Conservation (phyloP, 2,797 vertebrate species). For the Harpagifer antarcticus region DNA sequence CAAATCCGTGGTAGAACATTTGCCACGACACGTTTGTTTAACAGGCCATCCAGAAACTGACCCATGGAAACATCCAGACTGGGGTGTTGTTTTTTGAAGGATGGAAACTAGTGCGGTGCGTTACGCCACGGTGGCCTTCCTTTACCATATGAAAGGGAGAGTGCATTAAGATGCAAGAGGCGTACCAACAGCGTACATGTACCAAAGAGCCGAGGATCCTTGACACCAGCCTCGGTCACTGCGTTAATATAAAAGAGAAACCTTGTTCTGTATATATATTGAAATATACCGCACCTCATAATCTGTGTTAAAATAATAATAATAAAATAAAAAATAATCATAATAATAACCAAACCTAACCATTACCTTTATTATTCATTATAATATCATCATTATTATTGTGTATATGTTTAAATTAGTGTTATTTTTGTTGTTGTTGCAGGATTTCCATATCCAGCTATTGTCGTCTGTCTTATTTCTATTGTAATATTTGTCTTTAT, state of each 20-base stretch:
- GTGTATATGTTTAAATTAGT: not conserved
- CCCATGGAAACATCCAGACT: conserved; percentile 47
- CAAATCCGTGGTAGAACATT: conserved; percentile 36
- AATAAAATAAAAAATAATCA: not conserved
- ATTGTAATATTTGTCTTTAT: conserved; percentile 51
- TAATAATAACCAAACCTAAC: not conserved
- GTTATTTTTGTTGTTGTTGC: not conserved
- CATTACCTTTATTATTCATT: too few relatives aligned
- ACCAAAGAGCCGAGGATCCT: conserved; percentile 50
- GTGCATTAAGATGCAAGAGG: conserved; percentile 69
- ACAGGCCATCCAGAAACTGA: conserved; percentile 43
- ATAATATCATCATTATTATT: too few relatives aligned
- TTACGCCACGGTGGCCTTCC: conserved; percentile 67
- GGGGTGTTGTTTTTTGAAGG: conserved; percentile 19
- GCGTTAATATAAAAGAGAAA: conserved; percentile 18
- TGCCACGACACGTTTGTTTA: conserved; percentile 36
- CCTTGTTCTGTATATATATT: not conserved
- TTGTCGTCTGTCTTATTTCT: too few relatives aligned
- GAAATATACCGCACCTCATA: not conserved
- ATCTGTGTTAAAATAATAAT: not conserved
- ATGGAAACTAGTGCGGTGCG: conserved; percentile 53
- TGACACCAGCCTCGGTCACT: conserved; percentile 52
- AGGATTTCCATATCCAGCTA: not conserved
- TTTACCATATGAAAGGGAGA: conserved; percentile 69
- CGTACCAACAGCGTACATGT: conserved; percentile 55